Conservation (phyloP, 2,113 vertebrate species). For the Istiophorus platypterus region DNA sequence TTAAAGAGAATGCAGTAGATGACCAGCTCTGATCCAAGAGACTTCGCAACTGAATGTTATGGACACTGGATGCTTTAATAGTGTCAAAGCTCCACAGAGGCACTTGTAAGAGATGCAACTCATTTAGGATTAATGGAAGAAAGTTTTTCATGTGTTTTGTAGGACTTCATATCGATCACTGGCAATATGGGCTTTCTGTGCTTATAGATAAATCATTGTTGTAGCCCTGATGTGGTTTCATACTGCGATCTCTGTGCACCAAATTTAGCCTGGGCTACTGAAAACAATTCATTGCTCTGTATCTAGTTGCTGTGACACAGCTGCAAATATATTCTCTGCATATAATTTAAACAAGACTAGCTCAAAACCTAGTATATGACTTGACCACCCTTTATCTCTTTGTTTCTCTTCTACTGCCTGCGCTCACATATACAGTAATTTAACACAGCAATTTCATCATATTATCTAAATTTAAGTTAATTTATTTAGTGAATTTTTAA, state of each 20-base stretch:
- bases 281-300: neutral
- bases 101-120: neutral
- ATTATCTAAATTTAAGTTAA: too few relatives aligned
- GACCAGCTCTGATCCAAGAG: slow-evolving; percentile 32
- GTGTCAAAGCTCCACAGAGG: neutral
- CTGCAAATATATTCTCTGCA: neutral
- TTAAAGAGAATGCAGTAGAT: slow-evolving; percentile 7
- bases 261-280: too few relatives aligned
- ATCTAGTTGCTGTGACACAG: too few relatives aligned
- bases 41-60: neutral
- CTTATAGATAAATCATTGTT: neutral
- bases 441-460: too few relatives aligned
- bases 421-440: too few relatives aligned
- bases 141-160: slow-evolving; percentile 16
- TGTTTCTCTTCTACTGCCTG: too few relatives aligned
- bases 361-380: too few relatives aligned
- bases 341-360: neutral
- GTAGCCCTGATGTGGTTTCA: neutral
- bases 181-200: too few relatives aligned
- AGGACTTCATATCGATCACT: neutral
- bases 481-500: too few relatives aligned
- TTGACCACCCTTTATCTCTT: too few relatives aligned
- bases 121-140: neutral
- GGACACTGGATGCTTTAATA: slow-evolving; percentile 28
- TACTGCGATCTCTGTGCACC: too few relatives aligned